These are phyloP conservation scores for Enoplosus armatus DNA, from an alignment of 2,797 vertebrate species.

Conservation along the genomic window DNA sequence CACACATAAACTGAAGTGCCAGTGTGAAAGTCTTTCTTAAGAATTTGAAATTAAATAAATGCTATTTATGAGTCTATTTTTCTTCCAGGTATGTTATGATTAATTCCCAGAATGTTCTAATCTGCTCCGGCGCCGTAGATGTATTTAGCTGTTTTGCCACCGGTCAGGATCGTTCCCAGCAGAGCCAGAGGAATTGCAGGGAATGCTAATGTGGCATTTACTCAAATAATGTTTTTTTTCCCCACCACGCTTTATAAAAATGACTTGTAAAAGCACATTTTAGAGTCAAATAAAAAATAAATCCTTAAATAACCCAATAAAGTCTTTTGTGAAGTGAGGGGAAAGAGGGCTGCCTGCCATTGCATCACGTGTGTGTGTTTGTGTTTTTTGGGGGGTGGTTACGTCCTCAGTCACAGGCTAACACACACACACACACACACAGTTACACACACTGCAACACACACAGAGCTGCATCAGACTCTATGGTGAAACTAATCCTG, in stretches of 20 bases:
- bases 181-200: constrained; percentile 47
- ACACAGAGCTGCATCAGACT: constrained; percentile 57
- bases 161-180: constrained; percentile 51
- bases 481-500: constrained; percentile 74
- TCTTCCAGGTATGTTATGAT: constrained; percentile 51
- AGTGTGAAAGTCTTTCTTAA: background rate
- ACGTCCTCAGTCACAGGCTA: constrained; percentile 22
- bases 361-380: constrained; percentile 11
- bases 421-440: constrained; percentile 28
- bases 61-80: constrained; percentile 21
- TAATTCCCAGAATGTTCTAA: constrained; percentile 52
- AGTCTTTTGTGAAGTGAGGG: constrained; percentile 14
- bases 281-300: constrained; percentile 38
- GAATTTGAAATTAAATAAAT: background rate
- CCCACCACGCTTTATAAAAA: constrained; percentile 28
- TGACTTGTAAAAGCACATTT: constrained; percentile 31
- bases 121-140: constrained; percentile 30
- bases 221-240: constrained; percentile 7
- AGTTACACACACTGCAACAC: constrained; percentile 33
- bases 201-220: constrained; percentile 65
- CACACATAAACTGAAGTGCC: too few species aligned
- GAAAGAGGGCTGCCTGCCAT: constrained; percentile 3
- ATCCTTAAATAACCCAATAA: constrained; percentile 42
- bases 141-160: constrained; percentile 50
- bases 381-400: constrained; percentile 8